Base-by-base conservation (phyloP, 2,113 vertebrate genomes). In the Silurus glanis region DNA sequence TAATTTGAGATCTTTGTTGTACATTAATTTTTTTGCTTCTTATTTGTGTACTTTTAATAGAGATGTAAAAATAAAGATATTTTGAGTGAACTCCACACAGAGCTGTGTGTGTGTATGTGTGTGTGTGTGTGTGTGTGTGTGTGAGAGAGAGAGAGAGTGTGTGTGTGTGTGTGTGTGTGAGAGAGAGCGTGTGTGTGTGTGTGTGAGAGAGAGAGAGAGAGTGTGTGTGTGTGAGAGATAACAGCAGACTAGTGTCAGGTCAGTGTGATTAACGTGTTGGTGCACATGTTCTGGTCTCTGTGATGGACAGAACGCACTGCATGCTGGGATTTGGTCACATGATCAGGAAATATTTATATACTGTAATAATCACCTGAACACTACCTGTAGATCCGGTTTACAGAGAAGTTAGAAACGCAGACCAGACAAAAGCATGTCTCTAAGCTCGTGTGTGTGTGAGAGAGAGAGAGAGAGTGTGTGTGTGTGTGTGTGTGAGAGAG, bases 61-160 rank as follows among this genome's bases (percentile, higher is more conserved):
- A 58, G 53, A 79, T 80, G n/a, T 53, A 59, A 37, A 78, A 80
- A 80, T 59, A 59, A 59, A 59, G 76, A 55, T 56, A 58, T 58
- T 79, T 58, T 56, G 7, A 75, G 16, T 79, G 37, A 56, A 14
- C 23, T 6, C 17, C 2, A 21, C 8, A 3, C 21, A 8, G 37
- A 37, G 37, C 37, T 37, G 37, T 37, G 37, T 37, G 37, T 37
- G 37, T 37, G 37, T 37, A 2, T 37, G 28, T 37, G 28, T 37
- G 28, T 37, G 28, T 2, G 37, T 37, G 37, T 37, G 37, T 37
- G 37, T 37, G 37, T 37, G 37, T 37, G 37, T 2, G 37, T 37
- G 37, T 37, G 37, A 2, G 37, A 37, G 37, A n/a, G n/a, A n/a
- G n/a, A n/a, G n/a, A n/a, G n/a, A n/a, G n/a, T n/a, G n/a, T n/a